phyloP scores from a whole-genome alignment of 2,797 vertebrate genomes.

The Silurus lanzhouensis region DNA sequence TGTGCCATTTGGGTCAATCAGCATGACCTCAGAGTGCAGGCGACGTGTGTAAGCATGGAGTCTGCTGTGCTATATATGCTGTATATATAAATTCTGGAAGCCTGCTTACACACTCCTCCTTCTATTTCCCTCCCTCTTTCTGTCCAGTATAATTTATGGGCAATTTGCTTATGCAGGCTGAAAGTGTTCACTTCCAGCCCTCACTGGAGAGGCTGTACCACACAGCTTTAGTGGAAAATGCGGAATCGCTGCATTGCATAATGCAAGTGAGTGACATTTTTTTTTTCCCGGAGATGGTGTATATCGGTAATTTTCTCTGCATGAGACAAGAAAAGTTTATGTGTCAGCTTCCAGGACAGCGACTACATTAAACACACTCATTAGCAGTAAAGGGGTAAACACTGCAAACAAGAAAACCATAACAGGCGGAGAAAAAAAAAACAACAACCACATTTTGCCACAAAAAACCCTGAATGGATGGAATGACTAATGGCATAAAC shows the following conservation, averaged over 20 bases:
- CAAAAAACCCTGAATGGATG: background rate
- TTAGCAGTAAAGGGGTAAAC: background rate
- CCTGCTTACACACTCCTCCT: too few species aligned
- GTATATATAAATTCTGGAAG: background rate
- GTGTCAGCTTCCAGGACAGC: background rate
- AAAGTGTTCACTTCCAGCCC: constrained; percentile 25
- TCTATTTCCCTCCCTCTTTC: constrained; percentile 23
- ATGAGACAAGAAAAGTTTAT: background rate
- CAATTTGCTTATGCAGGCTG: constrained; percentile 64
- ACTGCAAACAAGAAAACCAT: background rate
- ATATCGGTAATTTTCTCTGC: background rate
- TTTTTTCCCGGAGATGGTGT: background rate
- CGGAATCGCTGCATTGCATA: constrained; percentile 22
- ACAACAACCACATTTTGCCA: background rate
- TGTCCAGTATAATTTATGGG: constrained; percentile 65
- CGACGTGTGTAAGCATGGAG: background rate
- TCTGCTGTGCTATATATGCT: background rate
- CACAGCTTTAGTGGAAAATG: constrained; percentile 17
- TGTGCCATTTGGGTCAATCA: background rate
- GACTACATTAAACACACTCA: background rate
- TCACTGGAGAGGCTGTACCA: background rate
- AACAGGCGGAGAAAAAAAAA: background rate
- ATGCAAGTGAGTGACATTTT: background rate
- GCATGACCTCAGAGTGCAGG: background rate
- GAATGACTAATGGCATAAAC: background rate